Evolutionary conservation across 2,888 invertebrate genomes (phyloP), one percentile per base, ranked within the genome.

Genomic region (Tanaodytes sp.): DNA sequence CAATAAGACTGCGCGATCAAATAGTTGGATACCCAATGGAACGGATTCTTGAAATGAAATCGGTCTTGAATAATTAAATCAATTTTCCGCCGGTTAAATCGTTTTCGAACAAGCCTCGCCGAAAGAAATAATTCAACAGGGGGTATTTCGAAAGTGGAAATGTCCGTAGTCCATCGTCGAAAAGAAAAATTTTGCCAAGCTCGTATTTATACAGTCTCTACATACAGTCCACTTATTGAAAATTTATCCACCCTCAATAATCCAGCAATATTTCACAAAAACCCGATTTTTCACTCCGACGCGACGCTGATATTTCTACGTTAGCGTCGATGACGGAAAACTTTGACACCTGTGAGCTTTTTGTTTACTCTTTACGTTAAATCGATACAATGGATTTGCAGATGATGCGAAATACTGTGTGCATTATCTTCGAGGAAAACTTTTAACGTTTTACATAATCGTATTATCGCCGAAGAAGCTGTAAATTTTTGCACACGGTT

Each of bases 301-400:
- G 40, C 42, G 23, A 48, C 48, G 52, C 46, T 54, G 54, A 66
- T 57, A 59, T n/a, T 52, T 66, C 45, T 40, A 46, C 27, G 46
- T 16, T 31, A 52, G 48, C 42, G n/a, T 54, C 48, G 52, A 46
- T 46, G 58, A 65, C 39, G 54, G 54, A 52, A 59, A 66, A 65
- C 33, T 58, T 65, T 59, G 58, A 46, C 52, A 58, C 58, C 52
- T 58, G 52, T 37, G 58, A 39, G 52, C 58, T 58, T 59, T 66
- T 54, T 54, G 59, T 59, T 59, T 54, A 36, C 12, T 36, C 54
- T 54, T 66, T 66, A 59, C 42, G 30, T 18, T 30, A 59, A 66
- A 59, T 66, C 65, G 46, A 66, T 66, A 58, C 65, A 65, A 52
- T 43, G 52, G 45, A 65, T 52, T 65, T 52, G 30, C 52, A 58